These are phyloP conservation scores for Pachydiplax longipennis DNA, from an alignment of 2,888 invertebrate species.

Conservation along the genomic window DNA sequence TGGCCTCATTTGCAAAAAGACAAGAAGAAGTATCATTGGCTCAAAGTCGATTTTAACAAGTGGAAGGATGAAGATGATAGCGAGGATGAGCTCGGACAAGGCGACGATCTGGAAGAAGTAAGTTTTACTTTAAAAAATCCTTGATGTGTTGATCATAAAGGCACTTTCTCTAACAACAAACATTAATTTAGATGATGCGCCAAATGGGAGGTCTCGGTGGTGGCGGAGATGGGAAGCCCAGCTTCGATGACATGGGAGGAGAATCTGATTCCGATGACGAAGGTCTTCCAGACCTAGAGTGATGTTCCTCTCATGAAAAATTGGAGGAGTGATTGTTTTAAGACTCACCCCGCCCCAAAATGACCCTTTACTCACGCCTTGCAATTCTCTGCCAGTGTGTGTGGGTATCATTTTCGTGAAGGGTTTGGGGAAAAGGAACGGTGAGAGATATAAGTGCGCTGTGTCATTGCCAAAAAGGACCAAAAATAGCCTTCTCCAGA, in stretches of 20 bases:
- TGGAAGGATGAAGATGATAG: constrained; percentile 98
- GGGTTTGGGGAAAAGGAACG: not conserved
- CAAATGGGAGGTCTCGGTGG: constrained; percentile 72
- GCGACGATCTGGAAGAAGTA: constrained; percentile 69
- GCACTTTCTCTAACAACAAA: not conserved
- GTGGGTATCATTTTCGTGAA: constrained; percentile 18
- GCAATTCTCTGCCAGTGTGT: not conserved
- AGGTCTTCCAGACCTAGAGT: constrained; percentile 78
- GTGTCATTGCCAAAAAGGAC: constrained; percentile 41
- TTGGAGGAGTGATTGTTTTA: constrained; percentile 26
- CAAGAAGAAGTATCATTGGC: constrained; percentile 90
- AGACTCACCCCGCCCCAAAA: constrained; percentile 24
- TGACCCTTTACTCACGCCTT: not conserved
- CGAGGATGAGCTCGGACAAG: constrained; percentile 72
- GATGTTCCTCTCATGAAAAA: constrained; percentile 52
- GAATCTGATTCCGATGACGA: constrained; percentile 80
- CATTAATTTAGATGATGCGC: constrained; percentile 67
- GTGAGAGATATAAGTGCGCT: constrained; percentile 26
- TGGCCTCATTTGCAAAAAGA: constrained; percentile 91
- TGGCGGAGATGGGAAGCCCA: constrained; percentile 69
- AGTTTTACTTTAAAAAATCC: constrained; percentile 17
- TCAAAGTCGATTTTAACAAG: constrained; percentile 97
- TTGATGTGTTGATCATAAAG: not conserved
- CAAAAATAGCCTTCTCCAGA: constrained; percentile 36
- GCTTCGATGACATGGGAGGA: constrained; percentile 77